A percentile compares a stretch with the other conserved stretches of the same genome.
Conservation (phyloP, 2,797 vertebrate genomes). For the Echeneis naucrates region DNA sequence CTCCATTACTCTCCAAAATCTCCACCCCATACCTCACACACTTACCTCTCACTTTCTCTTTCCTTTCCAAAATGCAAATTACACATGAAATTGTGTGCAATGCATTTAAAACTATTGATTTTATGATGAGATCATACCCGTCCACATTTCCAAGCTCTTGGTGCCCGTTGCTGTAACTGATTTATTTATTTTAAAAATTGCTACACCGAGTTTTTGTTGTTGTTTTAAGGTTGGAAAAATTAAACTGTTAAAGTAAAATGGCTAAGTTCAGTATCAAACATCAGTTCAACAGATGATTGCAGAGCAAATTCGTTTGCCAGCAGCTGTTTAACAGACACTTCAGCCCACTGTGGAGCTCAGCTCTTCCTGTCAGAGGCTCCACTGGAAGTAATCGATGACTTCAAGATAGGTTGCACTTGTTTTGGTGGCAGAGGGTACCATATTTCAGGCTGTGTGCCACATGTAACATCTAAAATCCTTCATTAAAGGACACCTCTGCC, state of each 20-base stretch:
- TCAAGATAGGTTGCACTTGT: slow-evolving; percentile 38
- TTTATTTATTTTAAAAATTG: too few relatives aligned
- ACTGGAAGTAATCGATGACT: slow-evolving; percentile 71
- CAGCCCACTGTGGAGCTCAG: slow-evolving; percentile 43
- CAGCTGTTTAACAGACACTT: slow-evolving; percentile 61
- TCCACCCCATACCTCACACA: not conserved
- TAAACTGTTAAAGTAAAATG: too few relatives aligned
- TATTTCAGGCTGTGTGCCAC: slow-evolving; percentile 45
- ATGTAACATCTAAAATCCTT: slow-evolving; percentile 39
- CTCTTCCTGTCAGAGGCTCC: slow-evolving; percentile 53
- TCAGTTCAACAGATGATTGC: not conserved
- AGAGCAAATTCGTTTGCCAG: slow-evolving; percentile 33
- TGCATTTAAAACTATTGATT: too few relatives aligned
- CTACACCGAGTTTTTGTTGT: too few relatives aligned
- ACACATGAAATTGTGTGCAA: too few relatives aligned
- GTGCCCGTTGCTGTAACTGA: too few relatives aligned
- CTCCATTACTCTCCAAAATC: slow-evolving; percentile 21
- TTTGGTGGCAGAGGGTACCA: slow-evolving; percentile 3
- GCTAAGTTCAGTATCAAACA: too few relatives aligned
- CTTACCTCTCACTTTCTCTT: slow-evolving; percentile 5
- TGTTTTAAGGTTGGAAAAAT: too few relatives aligned
- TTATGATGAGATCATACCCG: too few relatives aligned
- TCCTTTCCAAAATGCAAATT: too few relatives aligned
- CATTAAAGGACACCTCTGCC: slow-evolving; percentile 46
- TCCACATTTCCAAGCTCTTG: too few relatives aligned